phyloP scores from a whole-genome alignment of 2,888 invertebrate species.

The Exocentrus adspersus region DNA sequence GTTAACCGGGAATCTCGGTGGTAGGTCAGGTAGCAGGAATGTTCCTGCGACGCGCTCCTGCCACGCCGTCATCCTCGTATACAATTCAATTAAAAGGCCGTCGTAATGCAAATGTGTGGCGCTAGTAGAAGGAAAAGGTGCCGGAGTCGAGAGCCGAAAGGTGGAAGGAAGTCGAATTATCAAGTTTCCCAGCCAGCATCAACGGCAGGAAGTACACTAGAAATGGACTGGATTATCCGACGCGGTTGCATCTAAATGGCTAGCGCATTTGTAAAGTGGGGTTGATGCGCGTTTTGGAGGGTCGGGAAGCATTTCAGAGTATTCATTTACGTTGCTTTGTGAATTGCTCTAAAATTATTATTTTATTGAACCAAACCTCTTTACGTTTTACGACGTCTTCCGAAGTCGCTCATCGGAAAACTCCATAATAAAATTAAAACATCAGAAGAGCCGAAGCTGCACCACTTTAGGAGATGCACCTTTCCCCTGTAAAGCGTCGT shows the following conservation, averaged over 20 bases:
- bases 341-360: no score
- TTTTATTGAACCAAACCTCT: no score
- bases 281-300: no score
- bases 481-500: no score
- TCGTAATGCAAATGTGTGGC: slow-evolving; percentile 32
- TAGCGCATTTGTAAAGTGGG: no score
- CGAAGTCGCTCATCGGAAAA: no score
- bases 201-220: slow-evolving; percentile 4
- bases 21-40: slow-evolving; percentile 17
- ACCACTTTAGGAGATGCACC: no score
- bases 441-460: no score
- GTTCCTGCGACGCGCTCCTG: slow-evolving; percentile 1
- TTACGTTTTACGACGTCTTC: no score
- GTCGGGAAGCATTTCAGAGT: no score
- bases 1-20: background rate
- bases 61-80: slow-evolving; percentile 12
- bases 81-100: slow-evolving; percentile 30
- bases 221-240: slow-evolving; percentile 1
- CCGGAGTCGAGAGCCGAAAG: slow-evolving; percentile 26
- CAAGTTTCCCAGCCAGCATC: slow-evolving; percentile 28
- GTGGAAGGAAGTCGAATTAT: slow-evolving; percentile 36
- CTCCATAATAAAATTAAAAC: no score
- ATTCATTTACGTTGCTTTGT: no score
- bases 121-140: slow-evolving; percentile 21
- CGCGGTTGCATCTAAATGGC: background rate